Conservation (phyloP, 2,113 vertebrate species). For the Calyptommatus sinebrachiatus region DNA sequence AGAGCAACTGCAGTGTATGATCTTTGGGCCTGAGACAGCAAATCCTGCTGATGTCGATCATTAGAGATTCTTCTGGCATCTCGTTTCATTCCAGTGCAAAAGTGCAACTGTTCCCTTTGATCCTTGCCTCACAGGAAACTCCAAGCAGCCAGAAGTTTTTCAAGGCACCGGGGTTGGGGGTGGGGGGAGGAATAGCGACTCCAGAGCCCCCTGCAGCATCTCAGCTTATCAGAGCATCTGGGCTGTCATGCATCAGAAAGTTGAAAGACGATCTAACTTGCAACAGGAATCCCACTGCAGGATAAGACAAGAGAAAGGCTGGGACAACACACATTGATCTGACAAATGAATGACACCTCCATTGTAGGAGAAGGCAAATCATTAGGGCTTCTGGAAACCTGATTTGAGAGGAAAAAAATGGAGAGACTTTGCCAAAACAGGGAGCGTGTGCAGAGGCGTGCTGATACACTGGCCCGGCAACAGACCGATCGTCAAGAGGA, state of each 20-base stretch:
- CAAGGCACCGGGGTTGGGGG: too few relatives aligned
- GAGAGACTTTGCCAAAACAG: not conserved
- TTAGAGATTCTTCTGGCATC: not conserved
- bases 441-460: not conserved
- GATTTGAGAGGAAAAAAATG: not conserved
- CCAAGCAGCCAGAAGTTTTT: not conserved
- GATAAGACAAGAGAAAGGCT: not conserved
- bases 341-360: constrained; percentile 14
- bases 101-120: not conserved
- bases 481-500: not conserved
- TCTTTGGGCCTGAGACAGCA: not conserved
- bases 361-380: not conserved
- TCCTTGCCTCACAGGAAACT: not conserved
- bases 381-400: constrained; percentile 16
- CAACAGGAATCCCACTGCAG: constrained; percentile 5
- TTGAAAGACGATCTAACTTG: not conserved
- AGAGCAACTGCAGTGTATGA: not conserved
- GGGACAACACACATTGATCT: not conserved
- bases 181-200: not conserved
- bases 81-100: not conserved
- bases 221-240: not conserved
- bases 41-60: not conserved
- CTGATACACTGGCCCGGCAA: not conserved
- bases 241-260: not conserved
- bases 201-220: not conserved